Base-by-base conservation (phyloP, 23 tunicate species). In the Clavelina lepadiformis region DNA sequence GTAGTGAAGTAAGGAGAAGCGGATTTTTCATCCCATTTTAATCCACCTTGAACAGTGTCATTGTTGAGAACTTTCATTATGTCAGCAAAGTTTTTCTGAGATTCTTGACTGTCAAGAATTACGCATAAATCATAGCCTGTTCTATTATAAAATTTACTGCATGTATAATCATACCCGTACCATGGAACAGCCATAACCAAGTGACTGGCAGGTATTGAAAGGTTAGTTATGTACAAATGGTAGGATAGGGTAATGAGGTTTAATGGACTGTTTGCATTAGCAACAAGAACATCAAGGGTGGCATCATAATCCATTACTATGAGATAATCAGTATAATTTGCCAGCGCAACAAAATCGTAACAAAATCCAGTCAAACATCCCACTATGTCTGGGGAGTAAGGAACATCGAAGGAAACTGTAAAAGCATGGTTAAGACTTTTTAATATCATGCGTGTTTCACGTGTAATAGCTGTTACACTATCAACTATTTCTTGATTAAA, bases 261-360 rank as follows among this genome's bases (percentile, higher is more conserved):
- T 32, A 75, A 28, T 11, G 92, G 92, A 53, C 92, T 83, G 73
- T 85, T 85, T 30, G 94, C 76, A 2, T 46, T 53, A 5, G 94
- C 94, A 24, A 71, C 35, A 18, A 78, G 63, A 63, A 85, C 26
- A 56, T 85, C 79, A 21, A 77, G 28, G 0, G 81, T 64, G 5
- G 94, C 94, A 50, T 83, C 92, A 56, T 83, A 83, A 68, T 68
- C 82, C 92, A 83, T 83, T 27, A 69, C 71, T 35, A 83, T 75
- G 65, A 83, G 35, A 37, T 75, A 83, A 47, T 83, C 92, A 31
- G 71, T 68, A 25, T 28, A 50, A 22, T 68, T 61, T 23, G 92
- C 44, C 46, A 83, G 22, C 18, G 78, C 75, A 49, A 69, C 74
- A 41, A 68, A 83, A 51, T 83, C 81, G 52, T 58, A 83, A 55